These are phyloP conservation scores for Muscicapa comitata DNA, from an alignment of 2,797 vertebrate genomes.

Conservation along the genomic window DNA sequence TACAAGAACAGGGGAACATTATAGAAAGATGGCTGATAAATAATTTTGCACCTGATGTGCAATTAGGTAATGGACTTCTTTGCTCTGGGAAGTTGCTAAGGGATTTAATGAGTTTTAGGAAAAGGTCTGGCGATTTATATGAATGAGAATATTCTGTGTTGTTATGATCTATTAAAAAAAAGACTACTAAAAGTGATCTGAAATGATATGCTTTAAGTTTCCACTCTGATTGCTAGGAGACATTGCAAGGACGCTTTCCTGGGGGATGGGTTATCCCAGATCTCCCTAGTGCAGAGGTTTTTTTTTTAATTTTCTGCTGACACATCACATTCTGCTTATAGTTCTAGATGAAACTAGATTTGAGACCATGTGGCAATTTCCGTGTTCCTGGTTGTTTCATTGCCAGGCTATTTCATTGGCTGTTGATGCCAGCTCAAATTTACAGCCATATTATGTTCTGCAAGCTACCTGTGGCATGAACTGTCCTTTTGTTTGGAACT, in stretches of 20 bases:
- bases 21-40: background rate
- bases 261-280: background rate
- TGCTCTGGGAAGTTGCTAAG: background rate
- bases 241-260: background rate
- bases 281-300: background rate
- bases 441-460: background rate
- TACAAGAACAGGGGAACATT: background rate
- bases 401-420: background rate
- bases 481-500: conserved; percentile 26
- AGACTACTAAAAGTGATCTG: background rate
- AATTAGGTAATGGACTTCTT: background rate
- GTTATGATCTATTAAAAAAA: background rate
- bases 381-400: conserved; percentile 4
- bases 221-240: background rate
- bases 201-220: background rate
- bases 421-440: conserved; percentile 31
- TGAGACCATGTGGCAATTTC: conserved; percentile 20
- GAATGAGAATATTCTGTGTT: background rate
- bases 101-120: background rate
- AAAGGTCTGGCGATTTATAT: background rate
- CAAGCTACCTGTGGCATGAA: background rate
- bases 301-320: background rate
- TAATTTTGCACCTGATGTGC: background rate
- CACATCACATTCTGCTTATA: background rate
- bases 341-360: conserved; percentile 25